Percentiles rank a stretch among this genome's conserved stretches.
Evolutionary conservation across 2,888 invertebrate genomes (phyloP).

Genomic region (Xanthorhoe spadicearia): DNA sequence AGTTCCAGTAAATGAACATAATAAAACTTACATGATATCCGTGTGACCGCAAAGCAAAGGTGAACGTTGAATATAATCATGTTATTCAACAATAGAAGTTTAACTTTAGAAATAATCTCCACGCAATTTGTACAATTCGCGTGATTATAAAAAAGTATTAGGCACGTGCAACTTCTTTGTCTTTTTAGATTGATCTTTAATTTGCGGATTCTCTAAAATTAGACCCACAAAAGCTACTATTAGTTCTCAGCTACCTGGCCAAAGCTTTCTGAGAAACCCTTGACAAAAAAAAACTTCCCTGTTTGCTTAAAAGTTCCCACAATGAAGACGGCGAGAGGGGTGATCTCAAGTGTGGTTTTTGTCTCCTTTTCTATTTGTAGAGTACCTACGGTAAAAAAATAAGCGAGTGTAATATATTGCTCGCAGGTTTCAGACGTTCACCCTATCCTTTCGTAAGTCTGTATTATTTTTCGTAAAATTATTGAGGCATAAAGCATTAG

Average conservation of each 20-base stretch:
- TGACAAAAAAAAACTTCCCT: constrained; percentile 69
- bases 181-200: constrained; percentile 37
- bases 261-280: constrained; percentile 66
- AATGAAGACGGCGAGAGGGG: constrained; percentile 71
- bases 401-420: constrained; percentile 58
- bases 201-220: constrained; percentile 48
- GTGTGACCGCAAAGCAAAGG: constrained; percentile 40
- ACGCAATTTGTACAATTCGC: constrained; percentile 3
- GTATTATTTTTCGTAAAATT: constrained; percentile 67
- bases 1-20: constrained; percentile 29
- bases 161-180: constrained; percentile 22
- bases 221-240: constrained; percentile 63
- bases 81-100: constrained; percentile 21
- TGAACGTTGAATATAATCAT: constrained; percentile 13
- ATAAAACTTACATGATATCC: constrained; percentile 36
- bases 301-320: constrained; percentile 76
- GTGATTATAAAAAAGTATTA: background rate
- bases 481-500: constrained; percentile 73
- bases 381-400: constrained; percentile 73
- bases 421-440: constrained; percentile 32
- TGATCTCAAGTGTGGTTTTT: constrained; percentile 81
- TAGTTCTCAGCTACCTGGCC: constrained; percentile 72
- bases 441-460: constrained; percentile 43
- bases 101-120: background rate
- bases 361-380: constrained; percentile 73